Evolutionary conservation across 2,888 invertebrate species (phyloP).

Genomic region (Melanchra persicariae): DNA sequence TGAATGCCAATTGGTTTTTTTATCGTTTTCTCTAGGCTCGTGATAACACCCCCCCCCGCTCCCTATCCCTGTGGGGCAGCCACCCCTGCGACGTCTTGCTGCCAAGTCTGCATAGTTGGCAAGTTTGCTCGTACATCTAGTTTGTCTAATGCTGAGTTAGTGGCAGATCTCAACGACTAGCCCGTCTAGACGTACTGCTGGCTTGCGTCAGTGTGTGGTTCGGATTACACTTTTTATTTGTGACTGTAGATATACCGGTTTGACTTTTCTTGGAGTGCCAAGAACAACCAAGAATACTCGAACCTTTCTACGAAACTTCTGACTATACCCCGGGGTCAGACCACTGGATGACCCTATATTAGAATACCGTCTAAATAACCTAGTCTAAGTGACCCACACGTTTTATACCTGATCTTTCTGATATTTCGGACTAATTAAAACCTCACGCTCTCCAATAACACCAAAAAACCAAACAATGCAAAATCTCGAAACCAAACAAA

Average conservation of each 20-base stretch:
- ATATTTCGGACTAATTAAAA: conserved; percentile 31
- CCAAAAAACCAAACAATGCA: conserved; percentile 36
- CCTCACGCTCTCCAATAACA: neutral
- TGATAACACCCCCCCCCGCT: conserved; percentile 60
- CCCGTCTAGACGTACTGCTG: conserved; percentile 24
- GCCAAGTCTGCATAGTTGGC: conserved; percentile 55
- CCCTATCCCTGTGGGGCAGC: conserved; percentile 33
- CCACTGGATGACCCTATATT: too few relatives aligned
- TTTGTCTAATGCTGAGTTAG: conserved; percentile 50
- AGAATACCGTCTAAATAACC: too few relatives aligned
- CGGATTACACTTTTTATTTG: neutral
- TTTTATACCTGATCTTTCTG: neutral
- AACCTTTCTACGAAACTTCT: too few relatives aligned
- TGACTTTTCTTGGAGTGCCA: too few relatives aligned
- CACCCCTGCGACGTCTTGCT: conserved; percentile 42
- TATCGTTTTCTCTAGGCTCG: conserved; percentile 82
- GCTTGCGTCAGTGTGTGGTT: neutral
- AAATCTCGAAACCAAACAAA: conserved; percentile 41
- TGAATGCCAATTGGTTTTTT: conserved; percentile 86
- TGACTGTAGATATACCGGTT: neutral
- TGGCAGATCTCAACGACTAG: conserved; percentile 13
- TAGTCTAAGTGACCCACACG: too few relatives aligned
- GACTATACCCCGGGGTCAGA: too few relatives aligned
- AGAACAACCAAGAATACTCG: too few relatives aligned
- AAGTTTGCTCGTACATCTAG: conserved; percentile 45